phyloP scores from a whole-genome alignment of 1,140 invertebrate species.

The Drosophila nigrodunni region DNA sequence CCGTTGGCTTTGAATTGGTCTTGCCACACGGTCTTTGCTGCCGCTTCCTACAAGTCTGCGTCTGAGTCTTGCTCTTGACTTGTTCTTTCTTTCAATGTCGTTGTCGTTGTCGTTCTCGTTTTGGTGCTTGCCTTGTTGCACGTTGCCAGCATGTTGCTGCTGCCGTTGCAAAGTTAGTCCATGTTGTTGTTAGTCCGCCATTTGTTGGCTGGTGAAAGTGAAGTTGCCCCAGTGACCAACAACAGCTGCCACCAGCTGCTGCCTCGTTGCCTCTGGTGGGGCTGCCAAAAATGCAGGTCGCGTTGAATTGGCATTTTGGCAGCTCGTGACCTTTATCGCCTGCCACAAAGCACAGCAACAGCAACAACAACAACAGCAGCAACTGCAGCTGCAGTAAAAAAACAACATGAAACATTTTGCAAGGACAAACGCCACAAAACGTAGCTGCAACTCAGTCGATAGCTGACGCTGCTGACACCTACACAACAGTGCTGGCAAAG shows the following conservation, averaged over 20 bases:
- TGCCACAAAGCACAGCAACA: constrained; percentile 1
- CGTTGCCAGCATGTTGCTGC: constrained; percentile 9
- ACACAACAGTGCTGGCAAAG: constrained; percentile 6
- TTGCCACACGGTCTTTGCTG: constrained; percentile 7
- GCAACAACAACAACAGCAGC: not conserved
- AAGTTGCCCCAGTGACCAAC: constrained; percentile 45
- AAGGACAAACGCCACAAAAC: constrained; percentile 34
- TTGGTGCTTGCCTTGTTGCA: constrained; percentile 2
- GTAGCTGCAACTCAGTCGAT: not conserved
- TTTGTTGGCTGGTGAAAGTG: constrained; percentile 64
- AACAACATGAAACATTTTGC: not conserved
- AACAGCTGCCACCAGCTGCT: constrained; percentile 31
- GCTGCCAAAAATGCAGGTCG: constrained; percentile 63
- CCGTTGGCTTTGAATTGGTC: constrained; percentile 22
- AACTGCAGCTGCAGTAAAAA: not conserved
- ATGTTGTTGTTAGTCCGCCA: constrained; percentile 27
- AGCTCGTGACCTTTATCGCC: constrained; percentile 52
- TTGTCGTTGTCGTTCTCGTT: constrained; percentile 5
- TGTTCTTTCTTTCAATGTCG: constrained; percentile 12
- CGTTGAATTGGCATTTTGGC: constrained; percentile 42
- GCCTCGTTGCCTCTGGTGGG: constrained; percentile 24
- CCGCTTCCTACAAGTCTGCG: constrained; percentile 1
- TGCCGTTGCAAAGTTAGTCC: constrained; percentile 66
- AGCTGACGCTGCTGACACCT: constrained; percentile 52
- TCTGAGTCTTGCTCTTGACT: constrained; percentile 5